Conservation (phyloP, 2,797 vertebrate species). For the Brotula barbata region DNA sequence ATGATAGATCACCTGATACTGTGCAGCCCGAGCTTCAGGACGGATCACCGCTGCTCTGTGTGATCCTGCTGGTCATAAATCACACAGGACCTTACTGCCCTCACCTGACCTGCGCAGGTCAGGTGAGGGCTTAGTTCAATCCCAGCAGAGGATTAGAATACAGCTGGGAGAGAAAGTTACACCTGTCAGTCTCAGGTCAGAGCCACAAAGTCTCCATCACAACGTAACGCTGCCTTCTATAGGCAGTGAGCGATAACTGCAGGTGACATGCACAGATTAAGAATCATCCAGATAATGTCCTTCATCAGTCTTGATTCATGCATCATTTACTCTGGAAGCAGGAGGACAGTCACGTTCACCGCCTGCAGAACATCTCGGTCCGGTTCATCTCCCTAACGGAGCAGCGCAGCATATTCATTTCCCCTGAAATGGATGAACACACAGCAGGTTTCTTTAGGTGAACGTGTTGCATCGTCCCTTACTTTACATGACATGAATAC, state of each 20-base stretch:
- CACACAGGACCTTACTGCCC: too few relatives aligned
- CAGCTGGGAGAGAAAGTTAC: constrained; percentile 12
- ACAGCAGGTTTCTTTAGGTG: neutral
- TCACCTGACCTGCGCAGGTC: too few relatives aligned
- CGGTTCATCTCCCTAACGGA: neutral
- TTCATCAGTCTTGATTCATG: constrained; percentile 33
- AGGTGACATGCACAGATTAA: constrained; percentile 18
- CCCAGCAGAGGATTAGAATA: too few relatives aligned
- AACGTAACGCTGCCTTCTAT: constrained; percentile 68
- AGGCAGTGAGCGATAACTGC: constrained; percentile 45
- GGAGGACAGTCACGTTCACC: neutral
- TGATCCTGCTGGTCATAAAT: constrained; percentile 27
- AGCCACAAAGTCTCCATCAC: constrained; percentile 20
- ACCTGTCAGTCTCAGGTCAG: constrained; percentile 21
- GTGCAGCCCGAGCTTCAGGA: constrained; percentile 2
- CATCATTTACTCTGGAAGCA: constrained; percentile 20
- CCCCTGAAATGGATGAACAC: neutral
- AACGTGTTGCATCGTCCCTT: neutral
- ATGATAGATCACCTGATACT: constrained; percentile 16
- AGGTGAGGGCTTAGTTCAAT: too few relatives aligned
- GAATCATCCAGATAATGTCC: constrained; percentile 16
- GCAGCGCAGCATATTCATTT: neutral
- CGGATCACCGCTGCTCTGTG: constrained; percentile 9
- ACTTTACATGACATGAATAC: neutral
- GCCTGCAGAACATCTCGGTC: constrained; percentile 12